phyloP scores from a whole-genome alignment of 2,888 invertebrate species.

The Alentia gelatinosa region DNA sequence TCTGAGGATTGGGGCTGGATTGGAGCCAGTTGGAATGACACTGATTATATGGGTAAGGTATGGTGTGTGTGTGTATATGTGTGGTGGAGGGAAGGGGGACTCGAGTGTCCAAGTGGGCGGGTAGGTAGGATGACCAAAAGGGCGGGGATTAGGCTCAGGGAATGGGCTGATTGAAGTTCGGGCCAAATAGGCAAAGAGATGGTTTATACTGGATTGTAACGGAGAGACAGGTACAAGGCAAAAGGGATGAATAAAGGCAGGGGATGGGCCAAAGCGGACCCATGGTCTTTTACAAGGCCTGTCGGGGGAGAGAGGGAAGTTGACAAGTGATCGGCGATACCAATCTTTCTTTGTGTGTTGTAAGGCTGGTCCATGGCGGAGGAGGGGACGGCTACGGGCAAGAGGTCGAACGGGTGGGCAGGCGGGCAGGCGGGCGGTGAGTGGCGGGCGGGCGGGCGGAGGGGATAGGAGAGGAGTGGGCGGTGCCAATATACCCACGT shows the following conservation, averaged over 20 bases:
- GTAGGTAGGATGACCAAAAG: background rate
- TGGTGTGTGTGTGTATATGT: no score
- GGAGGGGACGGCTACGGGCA: background rate
- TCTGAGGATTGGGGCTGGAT: background rate
- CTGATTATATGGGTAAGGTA: no score
- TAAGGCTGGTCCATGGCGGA: background rate
- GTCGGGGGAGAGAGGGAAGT: background rate
- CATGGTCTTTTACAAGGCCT: no score
- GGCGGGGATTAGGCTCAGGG: background rate
- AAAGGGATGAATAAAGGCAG: background rate
- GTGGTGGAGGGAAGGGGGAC: no score
- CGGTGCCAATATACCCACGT: slow-evolving; percentile 20
- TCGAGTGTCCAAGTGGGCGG: no score
- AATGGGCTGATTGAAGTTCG: background rate
- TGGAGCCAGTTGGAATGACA: no score
- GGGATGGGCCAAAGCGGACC: background rate
- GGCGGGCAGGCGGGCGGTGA: background rate
- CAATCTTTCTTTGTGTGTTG: background rate
- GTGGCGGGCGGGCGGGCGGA: background rate
- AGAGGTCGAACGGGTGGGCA: background rate
- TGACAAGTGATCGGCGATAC: no score
- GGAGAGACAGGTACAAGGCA: background rate
- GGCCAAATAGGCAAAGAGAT: background rate
- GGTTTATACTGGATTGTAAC: background rate
- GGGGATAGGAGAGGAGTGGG: background rate